Conservation (phyloP, 1,140 invertebrate species). For the Drosophila setifemur region DNA sequence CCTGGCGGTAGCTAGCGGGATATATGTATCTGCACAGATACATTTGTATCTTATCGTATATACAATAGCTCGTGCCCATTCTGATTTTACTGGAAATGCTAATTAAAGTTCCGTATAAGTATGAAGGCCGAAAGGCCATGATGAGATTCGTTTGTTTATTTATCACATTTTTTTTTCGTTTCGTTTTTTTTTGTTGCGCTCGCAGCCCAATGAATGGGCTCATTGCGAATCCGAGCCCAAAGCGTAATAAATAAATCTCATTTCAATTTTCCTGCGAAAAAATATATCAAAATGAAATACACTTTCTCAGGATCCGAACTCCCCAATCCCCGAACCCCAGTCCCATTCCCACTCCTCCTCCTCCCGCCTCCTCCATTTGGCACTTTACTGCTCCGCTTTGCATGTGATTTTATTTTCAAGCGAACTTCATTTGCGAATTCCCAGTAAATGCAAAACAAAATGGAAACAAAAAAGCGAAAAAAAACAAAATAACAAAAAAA, state of each 20-base stretch:
- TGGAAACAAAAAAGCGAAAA: constrained; percentile 28
- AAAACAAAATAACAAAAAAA: constrained; percentile 20
- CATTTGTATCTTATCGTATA: not conserved
- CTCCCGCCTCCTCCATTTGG: constrained; percentile 28
- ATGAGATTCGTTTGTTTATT: constrained; percentile 56
- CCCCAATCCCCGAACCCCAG: not conserved
- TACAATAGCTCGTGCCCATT: constrained; percentile 6
- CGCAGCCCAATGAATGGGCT: constrained; percentile 51
- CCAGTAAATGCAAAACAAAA: constrained; percentile 68
- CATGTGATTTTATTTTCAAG: constrained; percentile 80
- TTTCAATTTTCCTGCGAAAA: constrained; percentile 77
- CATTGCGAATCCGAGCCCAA: constrained; percentile 46
- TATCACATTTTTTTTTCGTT: constrained; percentile 45
- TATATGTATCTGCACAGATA: not conserved
- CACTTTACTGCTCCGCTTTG: constrained; percentile 71
- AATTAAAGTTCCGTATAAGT: constrained; percentile 69
- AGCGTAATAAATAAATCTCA: constrained; percentile 80
- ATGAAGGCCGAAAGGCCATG: constrained; percentile 48
- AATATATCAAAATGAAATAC: constrained; percentile 78
- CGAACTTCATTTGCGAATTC: constrained; percentile 80
- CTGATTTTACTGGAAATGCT: constrained; percentile 69
- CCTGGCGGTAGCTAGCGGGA: constrained; percentile 41
- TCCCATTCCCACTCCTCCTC: not conserved
- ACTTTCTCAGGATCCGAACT: constrained; percentile 58
- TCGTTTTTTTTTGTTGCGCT: too few relatives aligned